Evolutionary conservation across 1,140 invertebrate species (phyloP).

Genomic region (Temnothorax longispinosus): DNA sequence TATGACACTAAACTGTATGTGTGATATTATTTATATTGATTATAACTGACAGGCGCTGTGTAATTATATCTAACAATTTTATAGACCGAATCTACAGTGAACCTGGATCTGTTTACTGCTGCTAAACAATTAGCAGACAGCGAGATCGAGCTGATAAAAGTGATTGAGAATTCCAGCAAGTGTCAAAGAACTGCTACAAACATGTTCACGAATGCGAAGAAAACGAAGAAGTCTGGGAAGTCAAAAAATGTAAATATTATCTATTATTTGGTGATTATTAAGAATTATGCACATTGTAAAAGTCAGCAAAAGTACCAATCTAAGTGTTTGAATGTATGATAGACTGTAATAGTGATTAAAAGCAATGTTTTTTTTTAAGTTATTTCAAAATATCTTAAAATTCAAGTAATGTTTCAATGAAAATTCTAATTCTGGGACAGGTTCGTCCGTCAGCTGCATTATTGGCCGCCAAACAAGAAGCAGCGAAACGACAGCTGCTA

Average conservation of each 20-base stretch:
- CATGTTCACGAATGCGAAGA: conserved; percentile 67
- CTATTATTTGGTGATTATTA: not conserved
- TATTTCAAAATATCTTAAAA: not conserved
- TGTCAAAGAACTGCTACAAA: conserved; percentile 50
- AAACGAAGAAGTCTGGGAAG: conserved; percentile 65
- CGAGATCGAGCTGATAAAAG: conserved; percentile 81
- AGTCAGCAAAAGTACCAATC: not conserved
- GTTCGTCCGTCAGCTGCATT: conserved; percentile 81
- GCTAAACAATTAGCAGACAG: conserved; percentile 81
- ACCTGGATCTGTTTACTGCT: conserved; percentile 76
- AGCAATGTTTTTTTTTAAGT: not conserved
- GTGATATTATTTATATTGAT: not conserved
- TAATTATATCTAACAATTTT: not conserved
- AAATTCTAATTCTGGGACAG: conserved; percentile 59
- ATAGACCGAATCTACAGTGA: conserved; percentile 75
- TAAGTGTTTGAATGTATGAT: not conserved
- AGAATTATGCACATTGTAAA: conserved; percentile 23
- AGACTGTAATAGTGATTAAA: not conserved
- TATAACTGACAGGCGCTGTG: not conserved
- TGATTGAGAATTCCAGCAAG: conserved; percentile 76
- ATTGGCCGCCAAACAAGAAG: conserved; percentile 82
- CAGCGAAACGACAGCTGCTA: conserved; percentile 74
- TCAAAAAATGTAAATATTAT: conserved; percentile 70
- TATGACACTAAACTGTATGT: no score
- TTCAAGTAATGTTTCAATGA: conserved; percentile 13